These are phyloP conservation scores for Ctenosaura bakeri DNA, from an alignment of 2,797 vertebrate genomes.

Conservation along the genomic window DNA sequence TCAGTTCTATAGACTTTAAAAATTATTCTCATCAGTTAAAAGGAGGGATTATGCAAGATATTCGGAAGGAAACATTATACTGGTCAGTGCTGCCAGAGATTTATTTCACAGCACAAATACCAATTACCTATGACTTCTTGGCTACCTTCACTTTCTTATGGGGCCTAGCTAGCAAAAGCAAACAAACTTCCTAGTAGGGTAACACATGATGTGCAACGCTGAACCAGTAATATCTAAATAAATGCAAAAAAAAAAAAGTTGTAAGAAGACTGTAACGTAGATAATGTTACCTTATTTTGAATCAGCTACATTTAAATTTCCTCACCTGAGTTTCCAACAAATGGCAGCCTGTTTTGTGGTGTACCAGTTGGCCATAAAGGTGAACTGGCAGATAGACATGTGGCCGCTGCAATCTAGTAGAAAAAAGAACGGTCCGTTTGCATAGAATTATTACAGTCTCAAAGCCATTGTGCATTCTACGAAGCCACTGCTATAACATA, in stretches of 20 bases:
- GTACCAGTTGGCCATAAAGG: constrained; percentile 96
- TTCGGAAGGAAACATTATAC: neutral
- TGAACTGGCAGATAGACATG: constrained; percentile 97
- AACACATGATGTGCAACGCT: neutral
- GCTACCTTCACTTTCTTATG: neutral
- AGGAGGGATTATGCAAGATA: neutral
- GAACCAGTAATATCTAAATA: neutral
- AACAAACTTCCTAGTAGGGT: neutral
- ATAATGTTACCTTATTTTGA: constrained; percentile 32
- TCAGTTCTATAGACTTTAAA: neutral
- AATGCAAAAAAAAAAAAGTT: neutral
- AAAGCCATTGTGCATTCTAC: constrained; percentile 20
- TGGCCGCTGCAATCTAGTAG: constrained; percentile 93
- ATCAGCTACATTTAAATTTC: constrained; percentile 14
- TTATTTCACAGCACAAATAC: neutral
- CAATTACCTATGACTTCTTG: neutral
- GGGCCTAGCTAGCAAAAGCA: neutral
- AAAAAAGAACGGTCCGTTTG: constrained; percentile 60
- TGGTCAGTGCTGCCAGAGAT: neutral
- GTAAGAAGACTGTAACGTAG: neutral
- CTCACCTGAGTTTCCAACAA: constrained; percentile 95
- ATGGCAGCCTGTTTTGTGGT: constrained; percentile 99
- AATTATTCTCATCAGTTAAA: neutral
- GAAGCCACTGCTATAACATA: constrained; percentile 11
- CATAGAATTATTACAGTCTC: neutral